These are phyloP conservation scores for Strix uralensis DNA, from an alignment of 2,113 vertebrate genomes.

Conservation along the genomic window DNA sequence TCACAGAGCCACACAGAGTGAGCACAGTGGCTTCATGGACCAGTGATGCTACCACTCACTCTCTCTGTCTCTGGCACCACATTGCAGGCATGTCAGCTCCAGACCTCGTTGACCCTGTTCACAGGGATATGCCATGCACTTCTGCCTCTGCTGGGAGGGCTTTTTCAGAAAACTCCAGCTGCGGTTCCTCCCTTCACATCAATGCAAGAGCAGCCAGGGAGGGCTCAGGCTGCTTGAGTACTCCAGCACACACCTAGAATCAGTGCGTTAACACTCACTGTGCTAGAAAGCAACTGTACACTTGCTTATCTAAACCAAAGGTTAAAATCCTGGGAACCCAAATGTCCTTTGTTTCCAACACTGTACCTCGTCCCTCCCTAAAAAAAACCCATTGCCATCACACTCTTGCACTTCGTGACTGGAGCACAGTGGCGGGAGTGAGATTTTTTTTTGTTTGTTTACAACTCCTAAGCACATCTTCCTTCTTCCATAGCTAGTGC, in stretches of 20 bases:
- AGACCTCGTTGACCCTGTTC: fast-evolving
- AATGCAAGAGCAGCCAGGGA: neutral
- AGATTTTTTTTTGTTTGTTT: neutral
- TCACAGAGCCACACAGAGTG: neutral
- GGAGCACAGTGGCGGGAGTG: fast-evolving
- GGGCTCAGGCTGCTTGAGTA: neutral
- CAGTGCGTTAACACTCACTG: neutral
- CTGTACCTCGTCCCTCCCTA: neutral
- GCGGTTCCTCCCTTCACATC: neutral
- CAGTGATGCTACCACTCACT: fast-evolving
- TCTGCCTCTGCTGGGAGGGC: neutral
- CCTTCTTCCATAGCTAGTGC: neutral
- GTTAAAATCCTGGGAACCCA: neutral
- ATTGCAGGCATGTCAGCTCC: neutral
- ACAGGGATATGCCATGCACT: neutral
- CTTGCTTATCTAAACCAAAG: neutral
- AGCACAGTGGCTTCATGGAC: neutral
- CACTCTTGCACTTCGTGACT: neutral
- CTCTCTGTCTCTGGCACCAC: neutral
- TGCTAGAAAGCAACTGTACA: neutral
- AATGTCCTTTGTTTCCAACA: neutral
- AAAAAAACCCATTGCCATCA: fast-evolving
- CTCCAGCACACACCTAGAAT: neutral
- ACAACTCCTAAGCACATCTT: neutral
- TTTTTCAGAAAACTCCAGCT: neutral